Evolutionary conservation across 2,888 invertebrate species (phyloP).

Genomic region (Metellina segmentata): DNA sequence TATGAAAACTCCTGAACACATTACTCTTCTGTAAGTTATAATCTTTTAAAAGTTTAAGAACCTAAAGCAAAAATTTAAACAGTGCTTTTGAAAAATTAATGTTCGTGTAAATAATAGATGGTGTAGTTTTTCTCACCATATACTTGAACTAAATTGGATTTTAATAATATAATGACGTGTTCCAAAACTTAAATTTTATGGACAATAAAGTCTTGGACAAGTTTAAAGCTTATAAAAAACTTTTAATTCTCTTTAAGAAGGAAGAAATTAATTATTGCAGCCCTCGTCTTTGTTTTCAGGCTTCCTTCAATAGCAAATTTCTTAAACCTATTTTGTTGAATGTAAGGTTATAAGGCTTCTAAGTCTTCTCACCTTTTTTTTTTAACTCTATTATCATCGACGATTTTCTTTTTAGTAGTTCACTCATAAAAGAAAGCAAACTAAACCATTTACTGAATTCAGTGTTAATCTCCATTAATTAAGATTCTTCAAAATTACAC

Average conservation of each 20-base stretch:
- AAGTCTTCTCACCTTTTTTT: background rate
- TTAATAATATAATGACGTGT: slow-evolving; percentile 19
- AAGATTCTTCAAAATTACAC: slow-evolving; percentile 20
- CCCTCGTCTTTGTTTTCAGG: slow-evolving; percentile 7
- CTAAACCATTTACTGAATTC: slow-evolving; percentile 44
- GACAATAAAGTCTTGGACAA: slow-evolving; percentile 15
- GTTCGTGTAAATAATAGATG: background rate
- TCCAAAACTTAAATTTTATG: background rate
- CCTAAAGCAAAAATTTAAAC: background rate
- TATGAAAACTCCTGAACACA: background rate
- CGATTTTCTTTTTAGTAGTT: slow-evolving; percentile 17
- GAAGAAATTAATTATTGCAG: background rate
- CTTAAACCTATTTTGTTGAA: background rate
- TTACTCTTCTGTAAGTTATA: background rate
- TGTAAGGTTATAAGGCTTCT: background rate
- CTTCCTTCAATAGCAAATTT: background rate
- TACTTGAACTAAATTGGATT: slow-evolving; percentile 29
- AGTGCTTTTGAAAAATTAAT: background rate
- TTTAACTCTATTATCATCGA: background rate
- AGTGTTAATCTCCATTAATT: slow-evolving; percentile 30
- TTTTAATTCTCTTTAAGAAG: slow-evolving; percentile 18
- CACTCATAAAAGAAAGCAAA: slow-evolving; percentile 20
- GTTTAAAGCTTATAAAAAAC: slow-evolving; percentile 13
- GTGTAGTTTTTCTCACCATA: background rate
- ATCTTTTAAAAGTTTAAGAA: background rate